Evolutionary conservation across 2,888 invertebrate genomes (phyloP).

Genomic region (Cantharis nigra): DNA sequence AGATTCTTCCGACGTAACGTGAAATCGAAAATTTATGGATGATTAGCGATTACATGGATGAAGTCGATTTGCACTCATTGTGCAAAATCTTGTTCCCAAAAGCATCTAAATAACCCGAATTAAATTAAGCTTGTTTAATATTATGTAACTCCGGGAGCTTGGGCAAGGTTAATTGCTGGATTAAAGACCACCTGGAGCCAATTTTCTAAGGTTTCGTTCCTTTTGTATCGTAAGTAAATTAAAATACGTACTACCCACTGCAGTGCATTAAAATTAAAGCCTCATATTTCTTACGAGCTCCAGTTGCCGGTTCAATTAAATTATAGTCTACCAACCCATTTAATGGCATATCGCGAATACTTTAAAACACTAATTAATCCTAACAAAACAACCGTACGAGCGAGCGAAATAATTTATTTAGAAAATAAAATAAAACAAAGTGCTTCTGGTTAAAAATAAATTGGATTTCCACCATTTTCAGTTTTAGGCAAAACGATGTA

Average conservation of each 20-base stretch:
- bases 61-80: neutral
- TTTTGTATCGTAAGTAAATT: slow-evolving; percentile 7
- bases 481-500: neutral
- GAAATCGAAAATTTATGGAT: neutral
- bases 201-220: slow-evolving; percentile 21
- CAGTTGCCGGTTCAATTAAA: neutral
- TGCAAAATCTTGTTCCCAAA: neutral
- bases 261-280: slow-evolving; percentile 5
- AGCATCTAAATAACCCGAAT: neutral
- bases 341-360: neutral
- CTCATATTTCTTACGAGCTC: neutral
- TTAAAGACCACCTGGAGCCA: slow-evolving; percentile 22
- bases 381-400: neutral
- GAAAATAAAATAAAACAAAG: neutral
- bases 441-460: neutral
- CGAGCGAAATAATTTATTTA: neutral
- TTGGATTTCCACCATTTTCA: neutral
- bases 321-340: neutral
- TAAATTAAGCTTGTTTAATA: neutral
- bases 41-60: neutral
- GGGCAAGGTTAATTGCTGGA: slow-evolving; percentile 9
- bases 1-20: neutral
- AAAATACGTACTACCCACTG: slow-evolving; percentile 14
- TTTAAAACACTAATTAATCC: neutral
- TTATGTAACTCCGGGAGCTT: slow-evolving; percentile 1